A percentile compares a stretch with the other conserved stretches of the same genome.
Evolutionary conservation across 2,113 vertebrate genomes (phyloP).

Genomic region (Pipa parva): DNA sequence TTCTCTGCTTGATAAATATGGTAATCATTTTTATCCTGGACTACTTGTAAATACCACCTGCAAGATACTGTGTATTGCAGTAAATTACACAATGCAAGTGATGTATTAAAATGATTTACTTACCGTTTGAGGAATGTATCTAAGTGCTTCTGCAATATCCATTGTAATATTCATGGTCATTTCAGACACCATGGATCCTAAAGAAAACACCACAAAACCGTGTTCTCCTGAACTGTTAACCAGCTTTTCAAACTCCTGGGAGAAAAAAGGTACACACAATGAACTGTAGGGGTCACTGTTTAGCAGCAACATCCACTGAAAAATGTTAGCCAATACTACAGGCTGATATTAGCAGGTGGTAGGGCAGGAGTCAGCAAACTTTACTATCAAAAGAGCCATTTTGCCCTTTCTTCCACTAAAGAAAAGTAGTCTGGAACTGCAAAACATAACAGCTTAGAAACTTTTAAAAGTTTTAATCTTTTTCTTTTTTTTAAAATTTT

Average conservation of each 20-base stretch:
- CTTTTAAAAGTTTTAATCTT: no score
- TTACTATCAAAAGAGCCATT: neutral
- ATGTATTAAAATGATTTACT: neutral
- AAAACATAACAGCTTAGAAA: no score
- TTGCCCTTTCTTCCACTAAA: no score
- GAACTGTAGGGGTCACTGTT: neutral
- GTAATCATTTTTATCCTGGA: no score
- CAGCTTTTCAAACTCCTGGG: conserved; percentile 82
- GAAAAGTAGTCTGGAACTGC: no score
- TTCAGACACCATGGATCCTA: conserved; percentile 80
- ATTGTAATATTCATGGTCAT: conserved; percentile 71
- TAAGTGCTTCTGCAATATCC: conserved; percentile 77
- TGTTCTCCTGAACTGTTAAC: conserved; percentile 82
- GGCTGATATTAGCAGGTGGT: no score
- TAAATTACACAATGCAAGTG: neutral
- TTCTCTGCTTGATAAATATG: no score
- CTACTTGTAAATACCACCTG: no score
- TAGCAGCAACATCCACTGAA: no score
- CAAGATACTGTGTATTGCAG: neutral
- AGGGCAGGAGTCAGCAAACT: neutral
- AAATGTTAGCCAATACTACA: no score
- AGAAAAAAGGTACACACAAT: conserved; percentile 3
- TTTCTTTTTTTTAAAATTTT: no score
- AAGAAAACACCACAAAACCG: conserved; percentile 84
- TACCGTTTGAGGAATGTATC: conserved; percentile 84